These are phyloP conservation scores for Sturnus vulgaris DNA, from an alignment of 2,113 vertebrate genomes.

Conservation along the genomic window DNA sequence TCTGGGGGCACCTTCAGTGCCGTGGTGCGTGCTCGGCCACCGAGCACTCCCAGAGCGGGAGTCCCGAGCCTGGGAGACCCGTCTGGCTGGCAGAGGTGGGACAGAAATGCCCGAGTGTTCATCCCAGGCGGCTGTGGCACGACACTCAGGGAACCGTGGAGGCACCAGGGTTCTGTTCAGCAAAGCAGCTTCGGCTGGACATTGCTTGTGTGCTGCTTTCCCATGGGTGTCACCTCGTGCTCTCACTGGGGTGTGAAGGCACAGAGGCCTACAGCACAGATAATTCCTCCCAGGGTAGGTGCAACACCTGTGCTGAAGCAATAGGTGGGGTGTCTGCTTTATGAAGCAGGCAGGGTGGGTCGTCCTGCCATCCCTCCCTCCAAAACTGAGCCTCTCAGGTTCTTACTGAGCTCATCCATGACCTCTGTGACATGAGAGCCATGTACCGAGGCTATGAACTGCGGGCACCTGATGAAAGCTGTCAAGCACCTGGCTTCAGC, in stretches of 20 bases:
- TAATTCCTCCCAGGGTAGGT: fast-evolving
- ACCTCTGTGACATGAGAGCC: background rate
- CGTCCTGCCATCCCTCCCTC: background rate
- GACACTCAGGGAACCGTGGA: fast-evolving
- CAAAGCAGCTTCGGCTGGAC: background rate
- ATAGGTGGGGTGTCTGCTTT: fast-evolving
- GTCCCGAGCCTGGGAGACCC: background rate
- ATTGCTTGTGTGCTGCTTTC: fast-evolving
- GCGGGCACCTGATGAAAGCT: background rate
- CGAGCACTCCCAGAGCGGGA: background rate
- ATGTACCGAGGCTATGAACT: fast-evolving
- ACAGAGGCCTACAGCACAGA: fast-evolving
- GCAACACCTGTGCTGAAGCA: background rate
- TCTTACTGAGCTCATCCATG: background rate
- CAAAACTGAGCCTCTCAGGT: fast-evolving
- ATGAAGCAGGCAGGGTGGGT: fast-evolving
- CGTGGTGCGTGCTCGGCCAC: background rate
- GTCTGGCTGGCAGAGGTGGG: fast-evolving
- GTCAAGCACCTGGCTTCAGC: background rate
- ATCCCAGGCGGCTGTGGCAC: background rate
- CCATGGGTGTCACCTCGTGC: fast-evolving
- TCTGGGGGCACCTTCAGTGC: background rate
- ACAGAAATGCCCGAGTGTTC: fast-evolving
- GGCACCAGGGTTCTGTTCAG: background rate
- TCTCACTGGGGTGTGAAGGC: fast-evolving